phyloP scores from a whole-genome alignment of 2,888 invertebrate species.

The Erebia palarica region DNA sequence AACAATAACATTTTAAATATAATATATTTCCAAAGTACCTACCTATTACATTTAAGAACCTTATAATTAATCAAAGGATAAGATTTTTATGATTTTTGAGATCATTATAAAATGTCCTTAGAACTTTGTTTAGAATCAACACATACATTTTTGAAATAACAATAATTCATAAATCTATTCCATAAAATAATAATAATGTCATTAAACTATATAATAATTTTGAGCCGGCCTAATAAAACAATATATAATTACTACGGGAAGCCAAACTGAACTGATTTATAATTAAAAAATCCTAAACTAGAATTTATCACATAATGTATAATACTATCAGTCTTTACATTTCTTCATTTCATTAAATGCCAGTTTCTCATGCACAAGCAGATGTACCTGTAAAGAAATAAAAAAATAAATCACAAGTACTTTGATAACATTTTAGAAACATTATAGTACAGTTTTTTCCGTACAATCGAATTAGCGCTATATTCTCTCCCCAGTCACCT shows the following conservation, averaged over 20 bases:
- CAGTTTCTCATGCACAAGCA: slow-evolving; percentile 46
- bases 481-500: too few species aligned
- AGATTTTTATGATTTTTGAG: slow-evolving; percentile 27
- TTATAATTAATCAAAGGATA: slow-evolving; percentile 13
- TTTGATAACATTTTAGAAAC: too few species aligned
- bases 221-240: slow-evolving; percentile 40
- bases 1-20: slow-evolving; percentile 3
- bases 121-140: slow-evolving; percentile 8
- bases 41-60: slow-evolving; percentile 7
- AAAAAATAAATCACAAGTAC: not conserved
- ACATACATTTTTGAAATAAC: slow-evolving; percentile 2
- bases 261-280: slow-evolving; percentile 29
- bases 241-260: slow-evolving; percentile 29
- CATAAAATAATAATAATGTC: slow-evolving; percentile 23
- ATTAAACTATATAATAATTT: slow-evolving; percentile 18
- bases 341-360: slow-evolving; percentile 39
- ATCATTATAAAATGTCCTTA: slow-evolving; percentile 29
- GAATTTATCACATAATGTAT: slow-evolving; percentile 62
- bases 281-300: slow-evolving; percentile 48
- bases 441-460: too few species aligned
- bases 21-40: slow-evolving; percentile 1
- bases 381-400: slow-evolving; percentile 57
- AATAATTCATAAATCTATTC: slow-evolving; percentile 17
- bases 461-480: too few species aligned
- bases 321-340: slow-evolving; percentile 77